Percentiles rank a stretch among this genome's conserved stretches.
These are phyloP conservation scores for Bombus superbus DNA, from an alignment of 1,140 invertebrate genomes.

Conservation along the genomic window DNA sequence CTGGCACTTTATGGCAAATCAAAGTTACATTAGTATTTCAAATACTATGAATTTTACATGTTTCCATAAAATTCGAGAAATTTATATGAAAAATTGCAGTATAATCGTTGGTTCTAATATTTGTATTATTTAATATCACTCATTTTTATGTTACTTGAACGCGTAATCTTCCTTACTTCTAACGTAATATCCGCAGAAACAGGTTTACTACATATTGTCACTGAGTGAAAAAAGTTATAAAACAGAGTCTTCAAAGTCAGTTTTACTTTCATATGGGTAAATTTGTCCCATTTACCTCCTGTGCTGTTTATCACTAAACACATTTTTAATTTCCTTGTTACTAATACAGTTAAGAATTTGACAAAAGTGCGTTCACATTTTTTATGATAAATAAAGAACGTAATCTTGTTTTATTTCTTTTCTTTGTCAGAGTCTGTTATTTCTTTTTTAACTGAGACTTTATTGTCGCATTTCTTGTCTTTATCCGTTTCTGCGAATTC, in stretches of 20 bases:
- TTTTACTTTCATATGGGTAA: conserved; percentile 48
- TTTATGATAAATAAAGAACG: conserved; percentile 44
- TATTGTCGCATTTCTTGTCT: conserved; percentile 80
- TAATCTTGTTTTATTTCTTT: conserved; percentile 70
- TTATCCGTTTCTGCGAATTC: conserved; percentile 75
- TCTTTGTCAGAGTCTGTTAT: conserved; percentile 74
- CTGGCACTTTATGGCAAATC: conserved; percentile 59
- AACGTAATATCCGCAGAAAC: conserved; percentile 48
- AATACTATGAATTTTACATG: conserved; percentile 4
- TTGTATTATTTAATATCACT: conserved; percentile 17
- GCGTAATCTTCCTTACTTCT: conserved; percentile 36
- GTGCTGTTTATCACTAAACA: conserved; percentile 14
- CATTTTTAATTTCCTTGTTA: conserved; percentile 17
- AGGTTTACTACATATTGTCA: conserved; percentile 52
- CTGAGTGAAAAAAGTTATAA: conserved; percentile 66
- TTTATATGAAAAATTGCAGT: conserved; percentile 42
- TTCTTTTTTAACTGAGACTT: conserved; percentile 77
- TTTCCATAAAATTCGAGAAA: conserved; percentile 22
- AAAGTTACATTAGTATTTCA: conserved; percentile 31
- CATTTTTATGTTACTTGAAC: conserved; percentile 32
- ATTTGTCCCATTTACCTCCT: neutral
- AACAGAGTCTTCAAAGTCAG: conserved; percentile 52
- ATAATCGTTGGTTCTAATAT: conserved; percentile 22
- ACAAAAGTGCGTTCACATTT: conserved; percentile 27
- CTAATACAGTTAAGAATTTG: conserved; percentile 36